These are phyloP conservation scores for Onychomys torridus DNA, from an alignment of 2,797 vertebrate species.

Conservation along the genomic window DNA sequence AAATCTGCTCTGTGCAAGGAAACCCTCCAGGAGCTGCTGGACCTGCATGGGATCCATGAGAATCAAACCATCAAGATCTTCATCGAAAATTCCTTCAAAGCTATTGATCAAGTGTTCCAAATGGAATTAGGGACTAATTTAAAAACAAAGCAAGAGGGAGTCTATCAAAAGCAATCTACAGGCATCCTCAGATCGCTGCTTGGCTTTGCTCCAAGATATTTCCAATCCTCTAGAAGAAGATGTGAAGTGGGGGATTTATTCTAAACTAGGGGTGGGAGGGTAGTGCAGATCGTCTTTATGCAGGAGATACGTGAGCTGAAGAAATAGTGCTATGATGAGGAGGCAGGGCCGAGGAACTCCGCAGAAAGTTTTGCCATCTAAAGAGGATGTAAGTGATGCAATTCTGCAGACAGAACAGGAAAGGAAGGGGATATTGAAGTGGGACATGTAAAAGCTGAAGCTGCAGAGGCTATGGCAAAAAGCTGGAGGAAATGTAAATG, in stretches of 20 bases:
- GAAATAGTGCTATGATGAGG: conserved; percentile 75
- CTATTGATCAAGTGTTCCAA: background rate
- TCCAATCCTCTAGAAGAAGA: conserved; percentile 70
- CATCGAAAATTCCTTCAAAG: background rate
- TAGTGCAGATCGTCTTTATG: background rate
- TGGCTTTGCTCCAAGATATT: conserved; percentile 57
- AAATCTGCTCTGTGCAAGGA: no score
- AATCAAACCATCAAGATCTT: background rate
- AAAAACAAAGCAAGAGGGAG: conserved; percentile 47
- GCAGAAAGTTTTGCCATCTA: conserved; percentile 60
- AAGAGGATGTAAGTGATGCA: conserved; percentile 25
- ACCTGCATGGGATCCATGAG: no score
- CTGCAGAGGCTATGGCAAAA: conserved; percentile 10
- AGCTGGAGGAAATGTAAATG: background rate
- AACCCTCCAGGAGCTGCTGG: background rate
- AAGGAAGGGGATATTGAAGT: conserved; percentile 71
- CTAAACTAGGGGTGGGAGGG: conserved; percentile 64
- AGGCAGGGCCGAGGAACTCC: conserved; percentile 71
- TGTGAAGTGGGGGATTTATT: conserved; percentile 56
- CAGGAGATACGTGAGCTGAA: conserved; percentile 42
- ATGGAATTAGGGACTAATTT: conserved; percentile 63
- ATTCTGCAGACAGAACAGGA: conserved; percentile 70
- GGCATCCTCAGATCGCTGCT: conserved; percentile 74
- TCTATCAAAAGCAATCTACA: conserved; percentile 72
- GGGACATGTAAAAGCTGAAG: conserved; percentile 54